A percentile compares a stretch with the other conserved stretches of the same genome.
phyloP scores from a whole-genome alignment of 2,113 vertebrate genomes.

The zebrafish (Danio rerio) region GRCz12tu NC_133177.1:36188001-36188500 shows the following conservation, averaged over 20 bases:
- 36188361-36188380: background rate
- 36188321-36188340: constrained; percentile 41
- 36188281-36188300: constrained; percentile 34
- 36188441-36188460: constrained; percentile 21
- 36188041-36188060: constrained; percentile 86
- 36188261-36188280: constrained; percentile 37
- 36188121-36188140: background rate
- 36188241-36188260: constrained; percentile 18
- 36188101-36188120: constrained; percentile 45
- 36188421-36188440: background rate
- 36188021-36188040: constrained; percentile 96
- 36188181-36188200: constrained; percentile 35
- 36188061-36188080: constrained; percentile 12
- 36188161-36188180: constrained; percentile 49
- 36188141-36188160: constrained; percentile 46
- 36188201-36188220: constrained; percentile 36
- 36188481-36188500: constrained; percentile 3
- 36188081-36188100: constrained; percentile 29
- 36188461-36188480: background rate
- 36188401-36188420: background rate
- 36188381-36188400: constrained; percentile 12
- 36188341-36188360: constrained; percentile 35
- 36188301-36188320: constrained; percentile 5
- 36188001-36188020: constrained; percentile 99
- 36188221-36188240: constrained; percentile 39